Percentiles rank a stretch among this genome's conserved stretches.
Evolutionary conservation across 2,888 invertebrate species (phyloP).

Genomic region (Proisotoma minuta): DNA sequence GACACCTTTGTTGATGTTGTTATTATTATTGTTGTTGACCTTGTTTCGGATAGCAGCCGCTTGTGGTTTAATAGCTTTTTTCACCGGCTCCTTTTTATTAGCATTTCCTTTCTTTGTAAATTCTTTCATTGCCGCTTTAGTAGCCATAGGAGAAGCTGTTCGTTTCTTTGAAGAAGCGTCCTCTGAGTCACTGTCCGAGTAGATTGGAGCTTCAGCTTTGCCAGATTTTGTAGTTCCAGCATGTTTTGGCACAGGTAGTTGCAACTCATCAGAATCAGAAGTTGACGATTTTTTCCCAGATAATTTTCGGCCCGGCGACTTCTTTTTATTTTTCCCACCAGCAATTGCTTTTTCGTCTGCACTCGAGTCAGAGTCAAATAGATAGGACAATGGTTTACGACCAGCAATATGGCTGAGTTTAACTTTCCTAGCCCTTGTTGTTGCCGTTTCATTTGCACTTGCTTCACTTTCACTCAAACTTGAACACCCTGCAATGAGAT

Average conservation of each 20-base stretch:
- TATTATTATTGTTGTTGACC: conserved; percentile 32
- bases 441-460: conserved; percentile 21
- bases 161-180: conserved; percentile 9
- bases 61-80: conserved; percentile 5
- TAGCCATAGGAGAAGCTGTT: conserved; percentile 9
- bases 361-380: conserved; percentile 55
- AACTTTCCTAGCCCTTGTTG: conserved; percentile 1
- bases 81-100: conserved; percentile 9
- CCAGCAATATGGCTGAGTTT: neutral
- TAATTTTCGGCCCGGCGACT: conserved; percentile 12
- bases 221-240: conserved; percentile 10
- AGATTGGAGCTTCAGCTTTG: conserved; percentile 53
- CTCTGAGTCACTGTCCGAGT: conserved; percentile 75
- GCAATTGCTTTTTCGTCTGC: conserved; percentile 52
- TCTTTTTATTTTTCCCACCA: conserved; percentile 15
- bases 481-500: conserved; percentile 36
- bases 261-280: conserved; percentile 70
- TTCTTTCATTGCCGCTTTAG: conserved; percentile 32
- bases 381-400: conserved; percentile 50
- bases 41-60: conserved; percentile 46
- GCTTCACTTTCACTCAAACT: conserved; percentile 46
- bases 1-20: conserved; percentile 48
- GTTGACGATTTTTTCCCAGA: conserved; percentile 53
- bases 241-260: conserved; percentile 22
- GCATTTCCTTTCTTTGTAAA: conserved; percentile 25